These are phyloP conservation scores for Pediacus dermestoides DNA, from an alignment of 2,888 invertebrate species.

Conservation along the genomic window DNA sequence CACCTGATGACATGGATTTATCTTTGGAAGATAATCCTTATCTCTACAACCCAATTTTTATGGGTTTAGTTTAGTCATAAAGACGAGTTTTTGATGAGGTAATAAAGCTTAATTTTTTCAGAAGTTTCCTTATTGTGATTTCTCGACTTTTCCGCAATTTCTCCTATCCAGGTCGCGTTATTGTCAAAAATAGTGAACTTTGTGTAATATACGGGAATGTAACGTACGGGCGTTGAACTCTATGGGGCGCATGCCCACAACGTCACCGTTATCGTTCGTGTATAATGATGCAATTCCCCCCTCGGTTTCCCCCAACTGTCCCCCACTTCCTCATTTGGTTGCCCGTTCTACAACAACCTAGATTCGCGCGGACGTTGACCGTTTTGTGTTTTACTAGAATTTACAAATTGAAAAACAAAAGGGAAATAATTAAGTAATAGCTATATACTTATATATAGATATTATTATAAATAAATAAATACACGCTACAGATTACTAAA, in stretches of 20 bases:
- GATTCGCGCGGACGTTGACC: slow-evolving; percentile 32
- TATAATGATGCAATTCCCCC: slow-evolving; percentile 29
- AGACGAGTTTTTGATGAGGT: too few species aligned
- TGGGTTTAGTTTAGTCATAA: slow-evolving; percentile 4
- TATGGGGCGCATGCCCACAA: slow-evolving; percentile 20
- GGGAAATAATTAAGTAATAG: too few species aligned
- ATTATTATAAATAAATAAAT: too few species aligned
- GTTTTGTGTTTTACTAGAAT: too few species aligned
- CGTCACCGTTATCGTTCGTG: slow-evolving; percentile 31
- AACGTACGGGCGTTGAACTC: slow-evolving; percentile 9
- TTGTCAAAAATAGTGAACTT: slow-evolving; percentile 35
- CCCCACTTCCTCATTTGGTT: slow-evolving; percentile 21
- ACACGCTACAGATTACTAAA: too few species aligned
- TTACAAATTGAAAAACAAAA: too few species aligned
- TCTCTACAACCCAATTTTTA: too few species aligned
- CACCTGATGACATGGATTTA: not conserved
- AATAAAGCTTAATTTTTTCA: too few species aligned
- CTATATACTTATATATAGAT: too few species aligned
- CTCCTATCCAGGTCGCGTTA: slow-evolving; percentile 28
- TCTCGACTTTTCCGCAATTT: too few species aligned
- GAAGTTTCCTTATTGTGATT: too few species aligned
- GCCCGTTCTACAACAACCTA: slow-evolving; percentile 33
- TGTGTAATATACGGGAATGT: slow-evolving; percentile 22
- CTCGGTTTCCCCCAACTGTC: slow-evolving; percentile 16
- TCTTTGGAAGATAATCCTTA: too few species aligned